Evolutionary conservation across 2,113 vertebrate species (phyloP).

Genomic region (Heptranchias perlo): DNA sequence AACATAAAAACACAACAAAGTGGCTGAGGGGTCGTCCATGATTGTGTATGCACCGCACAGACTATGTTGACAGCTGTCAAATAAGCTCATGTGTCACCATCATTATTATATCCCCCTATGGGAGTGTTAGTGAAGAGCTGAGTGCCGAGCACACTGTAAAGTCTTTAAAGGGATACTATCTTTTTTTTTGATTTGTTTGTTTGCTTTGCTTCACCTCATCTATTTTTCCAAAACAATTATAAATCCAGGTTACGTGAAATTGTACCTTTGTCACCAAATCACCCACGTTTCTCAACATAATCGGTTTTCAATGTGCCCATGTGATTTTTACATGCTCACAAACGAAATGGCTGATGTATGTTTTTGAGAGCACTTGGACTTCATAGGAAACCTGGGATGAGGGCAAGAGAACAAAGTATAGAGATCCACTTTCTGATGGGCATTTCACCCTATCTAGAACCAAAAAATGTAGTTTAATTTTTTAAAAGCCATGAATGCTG

Average conservation of each 20-base stretch:
- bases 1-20: background rate
- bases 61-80: constrained; percentile 36
- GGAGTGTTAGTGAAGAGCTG: constrained; percentile 31
- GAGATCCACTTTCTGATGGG: background rate
- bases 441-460: background rate
- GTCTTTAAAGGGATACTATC: constrained; percentile 14
- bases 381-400: background rate
- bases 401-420: too few species aligned
- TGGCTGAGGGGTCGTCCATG: background rate
- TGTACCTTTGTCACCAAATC: background rate
- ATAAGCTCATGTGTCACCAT: constrained; percentile 39
- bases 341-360: background rate
- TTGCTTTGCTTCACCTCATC: background rate
- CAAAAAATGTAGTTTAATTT: background rate
- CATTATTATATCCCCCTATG: constrained; percentile 35
- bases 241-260: background rate
- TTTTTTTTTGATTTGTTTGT: background rate
- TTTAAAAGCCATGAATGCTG: background rate
- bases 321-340: background rate
- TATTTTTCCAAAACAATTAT: background rate
- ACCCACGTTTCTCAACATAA: background rate
- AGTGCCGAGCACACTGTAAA: background rate
- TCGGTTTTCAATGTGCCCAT: background rate
- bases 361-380: background rate
- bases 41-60: constrained; percentile 35